phyloP scores from a whole-genome alignment of 2,113 vertebrate genomes.

The Amphiprion ocellaris region DNA sequence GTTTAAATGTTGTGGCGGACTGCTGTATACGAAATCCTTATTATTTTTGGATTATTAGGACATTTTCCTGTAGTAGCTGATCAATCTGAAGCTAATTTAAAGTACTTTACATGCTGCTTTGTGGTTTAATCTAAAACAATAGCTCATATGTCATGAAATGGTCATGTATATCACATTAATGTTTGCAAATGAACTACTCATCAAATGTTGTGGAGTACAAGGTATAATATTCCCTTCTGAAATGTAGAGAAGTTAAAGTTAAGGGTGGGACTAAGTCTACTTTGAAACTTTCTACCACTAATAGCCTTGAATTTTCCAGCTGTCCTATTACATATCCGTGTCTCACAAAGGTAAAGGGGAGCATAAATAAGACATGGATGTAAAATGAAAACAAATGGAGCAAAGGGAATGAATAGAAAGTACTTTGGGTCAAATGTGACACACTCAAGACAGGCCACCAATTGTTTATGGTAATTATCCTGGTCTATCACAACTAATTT shows the following conservation, averaged over 20 bases:
- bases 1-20: too few relatives aligned
- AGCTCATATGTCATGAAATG: too few relatives aligned
- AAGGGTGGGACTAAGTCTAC: background rate
- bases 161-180: too few relatives aligned
- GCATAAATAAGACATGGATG: background rate
- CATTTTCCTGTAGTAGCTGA: too few relatives aligned
- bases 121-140: too few relatives aligned
- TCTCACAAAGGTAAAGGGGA: background rate
- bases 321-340: background rate
- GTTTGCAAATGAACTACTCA: too few relatives aligned
- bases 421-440: conserved; percentile 12
- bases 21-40: too few relatives aligned
- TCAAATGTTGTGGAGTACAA: too few relatives aligned
- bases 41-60: too few relatives aligned
- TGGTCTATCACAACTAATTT: conserved; percentile 67
- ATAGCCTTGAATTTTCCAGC: background rate
- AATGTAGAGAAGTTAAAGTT: background rate
- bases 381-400: background rate
- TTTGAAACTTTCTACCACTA: background rate
- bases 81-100: too few relatives aligned
- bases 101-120: too few relatives aligned
- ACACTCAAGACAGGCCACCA: conserved; percentile 31
- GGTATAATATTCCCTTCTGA: too few relatives aligned
- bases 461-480: conserved; percentile 61
- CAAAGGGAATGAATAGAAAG: background rate